These are phyloP conservation scores for Hyposmocoma kahamanoa DNA, from an alignment of 1,140 invertebrate genomes.

Conservation along the genomic window DNA sequence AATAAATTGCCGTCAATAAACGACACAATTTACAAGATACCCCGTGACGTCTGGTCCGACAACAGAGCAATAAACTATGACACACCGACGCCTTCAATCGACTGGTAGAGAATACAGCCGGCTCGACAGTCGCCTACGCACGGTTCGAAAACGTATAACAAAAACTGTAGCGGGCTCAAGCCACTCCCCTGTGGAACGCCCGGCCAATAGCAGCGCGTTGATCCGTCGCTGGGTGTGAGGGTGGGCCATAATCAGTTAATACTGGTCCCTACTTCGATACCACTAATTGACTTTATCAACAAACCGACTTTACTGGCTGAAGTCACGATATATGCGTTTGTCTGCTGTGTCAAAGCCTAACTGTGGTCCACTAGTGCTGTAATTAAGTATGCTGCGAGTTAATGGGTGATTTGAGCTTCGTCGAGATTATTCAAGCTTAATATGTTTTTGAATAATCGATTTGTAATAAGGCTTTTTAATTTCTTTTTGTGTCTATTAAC, in stretches of 20 bases:
- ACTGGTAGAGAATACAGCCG: constrained; percentile 63
- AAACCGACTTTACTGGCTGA: constrained; percentile 66
- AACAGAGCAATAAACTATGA: constrained; percentile 65
- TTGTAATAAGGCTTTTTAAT: no score
- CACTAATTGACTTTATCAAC: constrained; percentile 73
- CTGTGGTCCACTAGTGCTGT: constrained; percentile 50
- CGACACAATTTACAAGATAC: constrained; percentile 55
- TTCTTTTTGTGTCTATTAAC: no score
- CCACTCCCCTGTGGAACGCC: constrained; percentile 54
- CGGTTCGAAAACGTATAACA: constrained; percentile 50
- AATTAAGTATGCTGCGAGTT: constrained; percentile 59
- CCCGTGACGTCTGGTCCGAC: constrained; percentile 43
- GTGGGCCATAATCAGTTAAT: constrained; percentile 62
- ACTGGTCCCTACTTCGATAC: constrained; percentile 67
- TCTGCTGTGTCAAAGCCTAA: constrained; percentile 68
- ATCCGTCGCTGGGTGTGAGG: constrained; percentile 45
- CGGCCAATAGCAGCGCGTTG: constrained; percentile 46
- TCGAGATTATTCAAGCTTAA: constrained; percentile 16
- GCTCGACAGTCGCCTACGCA: constrained; percentile 54
- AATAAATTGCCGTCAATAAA: constrained; percentile 48
- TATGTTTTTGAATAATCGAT: no score
- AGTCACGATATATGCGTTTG: constrained; percentile 71
- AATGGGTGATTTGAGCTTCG: constrained; percentile 56
- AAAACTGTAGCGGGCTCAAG: constrained; percentile 53
- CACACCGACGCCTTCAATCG: constrained; percentile 64